These are phyloP conservation scores for Drosophila rhopaloa DNA, from an alignment of 1,140 invertebrate species.

Conservation along the genomic window DNA sequence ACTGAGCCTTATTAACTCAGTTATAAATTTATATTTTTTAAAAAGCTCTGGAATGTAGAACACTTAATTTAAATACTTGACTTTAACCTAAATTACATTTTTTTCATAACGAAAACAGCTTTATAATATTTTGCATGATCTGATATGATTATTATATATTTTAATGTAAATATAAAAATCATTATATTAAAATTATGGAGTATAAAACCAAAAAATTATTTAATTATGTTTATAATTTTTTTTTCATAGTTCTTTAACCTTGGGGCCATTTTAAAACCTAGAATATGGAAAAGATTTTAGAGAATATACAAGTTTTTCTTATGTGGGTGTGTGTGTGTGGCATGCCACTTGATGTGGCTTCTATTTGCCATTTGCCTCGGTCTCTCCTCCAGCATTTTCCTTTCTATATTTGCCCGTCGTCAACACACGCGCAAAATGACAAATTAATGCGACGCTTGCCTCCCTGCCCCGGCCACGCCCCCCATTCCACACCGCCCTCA, in stretches of 20 bases:
- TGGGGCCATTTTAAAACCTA: neutral
- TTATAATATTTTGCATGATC: no score
- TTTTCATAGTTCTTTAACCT: no score
- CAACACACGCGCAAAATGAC: slow-evolving; percentile 72
- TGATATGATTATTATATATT: no score
- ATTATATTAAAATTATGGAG: neutral
- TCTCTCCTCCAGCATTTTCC: neutral
- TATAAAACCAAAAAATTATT: no score
- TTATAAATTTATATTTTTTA: no score
- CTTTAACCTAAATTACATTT: neutral
- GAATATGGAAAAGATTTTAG: neutral
- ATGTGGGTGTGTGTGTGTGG: slow-evolving; percentile 34
- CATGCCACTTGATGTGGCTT: slow-evolving; percentile 65
- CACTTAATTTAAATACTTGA: neutral
- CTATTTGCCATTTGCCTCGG: slow-evolving; percentile 21
- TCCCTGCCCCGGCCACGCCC: slow-evolving; percentile 19
- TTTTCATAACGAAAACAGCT: no score
- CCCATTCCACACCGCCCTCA: neutral
- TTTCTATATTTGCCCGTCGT: slow-evolving; percentile 44
- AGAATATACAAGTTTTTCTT: neutral
- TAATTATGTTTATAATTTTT: no score
- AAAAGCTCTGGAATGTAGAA: no score
- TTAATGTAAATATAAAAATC: neutral
- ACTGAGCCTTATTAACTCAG: no score
- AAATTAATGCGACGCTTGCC: slow-evolving; percentile 74